Percentiles rank a stretch among this genome's conserved stretches.
phyloP scores from a whole-genome alignment of 2,797 vertebrate species.

The Channallabes apus region DNA sequence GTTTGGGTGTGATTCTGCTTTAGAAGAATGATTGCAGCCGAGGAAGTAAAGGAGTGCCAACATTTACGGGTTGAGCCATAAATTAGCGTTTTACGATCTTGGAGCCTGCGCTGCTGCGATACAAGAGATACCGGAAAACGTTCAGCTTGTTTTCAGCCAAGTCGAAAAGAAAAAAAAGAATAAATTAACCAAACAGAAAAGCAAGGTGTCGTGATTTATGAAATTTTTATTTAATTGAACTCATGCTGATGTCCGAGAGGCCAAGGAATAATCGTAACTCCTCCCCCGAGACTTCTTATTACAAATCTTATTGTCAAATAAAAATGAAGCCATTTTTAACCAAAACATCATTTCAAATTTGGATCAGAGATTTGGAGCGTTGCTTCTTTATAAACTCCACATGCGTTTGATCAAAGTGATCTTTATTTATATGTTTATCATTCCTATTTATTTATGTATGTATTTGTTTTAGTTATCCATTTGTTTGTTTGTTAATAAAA shows the following conservation, averaged over 20 bases:
- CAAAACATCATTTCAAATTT: background rate
- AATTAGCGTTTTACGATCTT: background rate
- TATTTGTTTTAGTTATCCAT: background rate
- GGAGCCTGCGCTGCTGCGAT: no score
- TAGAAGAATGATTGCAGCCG: background rate
- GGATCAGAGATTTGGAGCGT: background rate
- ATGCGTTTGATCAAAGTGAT: background rate
- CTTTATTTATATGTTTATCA: background rate
- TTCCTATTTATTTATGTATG: background rate
- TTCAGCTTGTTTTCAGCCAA: background rate
- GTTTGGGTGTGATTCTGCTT: background rate
- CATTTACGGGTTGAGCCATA: background rate
- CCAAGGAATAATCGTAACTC: background rate
- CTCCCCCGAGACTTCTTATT: background rate
- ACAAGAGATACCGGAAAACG: background rate
- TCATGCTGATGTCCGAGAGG: background rate
- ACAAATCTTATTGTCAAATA: background rate
- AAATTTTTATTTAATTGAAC: background rate
- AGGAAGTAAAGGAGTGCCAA: background rate
- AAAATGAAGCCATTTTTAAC: background rate
- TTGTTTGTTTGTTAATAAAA: background rate
- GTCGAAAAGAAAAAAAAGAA: background rate
- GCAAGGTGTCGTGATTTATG: background rate
- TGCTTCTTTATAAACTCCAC: background rate
- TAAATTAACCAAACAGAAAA: background rate